These are phyloP conservation scores for Silurus asotus DNA, from an alignment of 2,113 vertebrate species.

Conservation along the genomic window DNA sequence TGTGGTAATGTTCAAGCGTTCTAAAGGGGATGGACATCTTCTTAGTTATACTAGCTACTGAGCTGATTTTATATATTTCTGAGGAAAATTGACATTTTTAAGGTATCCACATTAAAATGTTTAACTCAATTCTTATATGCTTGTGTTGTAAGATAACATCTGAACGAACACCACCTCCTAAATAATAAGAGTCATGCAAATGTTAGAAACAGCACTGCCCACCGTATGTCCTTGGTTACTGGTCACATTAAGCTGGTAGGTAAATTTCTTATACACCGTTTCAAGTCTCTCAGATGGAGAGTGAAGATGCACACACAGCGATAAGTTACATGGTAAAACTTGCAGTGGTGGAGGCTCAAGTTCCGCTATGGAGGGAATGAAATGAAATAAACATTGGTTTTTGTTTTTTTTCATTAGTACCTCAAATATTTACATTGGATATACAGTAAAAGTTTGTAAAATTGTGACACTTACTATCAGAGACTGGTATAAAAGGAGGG, in stretches of 20 bases:
- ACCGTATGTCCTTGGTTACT: background rate
- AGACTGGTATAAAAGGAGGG: fast-evolving
- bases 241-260: background rate
- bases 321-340: background rate
- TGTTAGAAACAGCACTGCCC: background rate
- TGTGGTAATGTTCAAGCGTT: no score
- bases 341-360: conserved; percentile 12
- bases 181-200: background rate
- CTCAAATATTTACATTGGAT: no score
- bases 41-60: no score
- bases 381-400: background rate
- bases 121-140: background rate
- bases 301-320: conserved; percentile 26
- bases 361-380: conserved; percentile 13
- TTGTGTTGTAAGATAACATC: background rate
- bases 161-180: background rate
- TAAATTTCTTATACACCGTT: background rate
- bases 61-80: no score
- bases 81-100: no score
- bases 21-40: no score
- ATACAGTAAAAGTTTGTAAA: background rate
- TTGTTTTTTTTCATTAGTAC: no score
- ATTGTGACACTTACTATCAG: conserved; percentile 30
- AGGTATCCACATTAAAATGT: background rate
- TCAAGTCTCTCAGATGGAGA: conserved; percentile 19